Evolutionary conservation across 2,113 vertebrate species (phyloP).

Genomic region (Myiozetetes cayanensis): DNA sequence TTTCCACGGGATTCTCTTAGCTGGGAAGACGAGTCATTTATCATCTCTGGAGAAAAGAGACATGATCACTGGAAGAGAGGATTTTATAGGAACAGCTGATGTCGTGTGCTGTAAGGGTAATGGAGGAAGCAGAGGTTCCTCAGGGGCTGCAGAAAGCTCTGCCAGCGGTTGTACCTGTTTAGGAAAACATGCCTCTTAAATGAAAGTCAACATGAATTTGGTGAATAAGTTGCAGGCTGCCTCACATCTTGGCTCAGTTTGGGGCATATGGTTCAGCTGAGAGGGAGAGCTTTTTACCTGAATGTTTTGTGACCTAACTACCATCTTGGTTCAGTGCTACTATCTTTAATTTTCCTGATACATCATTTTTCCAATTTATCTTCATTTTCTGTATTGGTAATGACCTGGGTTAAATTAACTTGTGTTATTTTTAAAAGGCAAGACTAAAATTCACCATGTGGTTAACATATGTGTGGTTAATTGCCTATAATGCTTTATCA

Average conservation of each 20-base stretch:
- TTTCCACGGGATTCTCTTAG: neutral
- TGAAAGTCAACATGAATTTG: accelerated
- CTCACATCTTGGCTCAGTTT: neutral
- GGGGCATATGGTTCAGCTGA: neutral
- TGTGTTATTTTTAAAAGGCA: neutral
- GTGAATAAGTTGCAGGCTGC: neutral
- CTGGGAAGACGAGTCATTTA: neutral
- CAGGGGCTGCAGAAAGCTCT: neutral
- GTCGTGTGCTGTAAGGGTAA: neutral
- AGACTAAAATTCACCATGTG: neutral
- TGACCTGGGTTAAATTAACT: neutral
- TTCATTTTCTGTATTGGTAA: neutral
- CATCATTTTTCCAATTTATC: neutral
- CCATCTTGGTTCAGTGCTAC: accelerated
- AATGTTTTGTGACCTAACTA: neutral
- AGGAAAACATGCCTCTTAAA: neutral
- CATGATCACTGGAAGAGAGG: neutral
- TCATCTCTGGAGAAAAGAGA: neutral
- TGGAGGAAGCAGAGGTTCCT: neutral
- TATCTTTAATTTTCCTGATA: neutral
- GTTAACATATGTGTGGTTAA: neutral
- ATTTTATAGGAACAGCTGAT: neutral
- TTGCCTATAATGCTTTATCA: neutral
- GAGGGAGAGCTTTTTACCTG: neutral
- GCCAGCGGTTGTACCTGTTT: neutral